Percentiles rank a stretch among this genome's conserved stretches.
phyloP scores from a whole-genome alignment of 2,113 vertebrate species.

The Tretioscincus oriximinensis region DNA sequence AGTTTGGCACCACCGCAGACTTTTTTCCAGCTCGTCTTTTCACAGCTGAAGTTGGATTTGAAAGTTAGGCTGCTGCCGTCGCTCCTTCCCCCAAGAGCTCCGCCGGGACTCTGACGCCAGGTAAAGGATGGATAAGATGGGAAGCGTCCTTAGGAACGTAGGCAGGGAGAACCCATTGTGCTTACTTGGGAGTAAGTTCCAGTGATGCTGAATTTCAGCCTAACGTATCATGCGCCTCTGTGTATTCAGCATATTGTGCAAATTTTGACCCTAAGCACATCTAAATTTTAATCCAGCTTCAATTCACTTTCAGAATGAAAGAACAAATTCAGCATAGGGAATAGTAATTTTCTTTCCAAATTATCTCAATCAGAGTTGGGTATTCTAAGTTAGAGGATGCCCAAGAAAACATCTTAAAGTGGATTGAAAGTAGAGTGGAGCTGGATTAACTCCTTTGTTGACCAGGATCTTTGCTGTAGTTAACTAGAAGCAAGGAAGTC shows the following conservation, averaged over 20 bases:
- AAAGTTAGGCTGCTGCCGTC: neutral
- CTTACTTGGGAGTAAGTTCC: neutral
- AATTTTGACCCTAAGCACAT: too few relatives aligned
- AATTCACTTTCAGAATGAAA: too few relatives aligned
- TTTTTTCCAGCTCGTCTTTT: neutral
- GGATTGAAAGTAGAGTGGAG: too few relatives aligned
- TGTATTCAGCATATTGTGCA: neutral
- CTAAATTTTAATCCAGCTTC: too few relatives aligned
- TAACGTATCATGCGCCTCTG: neutral
- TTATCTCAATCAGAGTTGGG: too few relatives aligned
- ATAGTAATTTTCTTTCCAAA: too few relatives aligned
- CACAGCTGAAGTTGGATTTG: neutral
- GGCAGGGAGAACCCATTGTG: neutral
- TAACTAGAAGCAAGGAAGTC: neutral
- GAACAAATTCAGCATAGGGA: too few relatives aligned
- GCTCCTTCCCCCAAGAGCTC: neutral
- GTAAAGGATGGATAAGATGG: conserved; percentile 37
- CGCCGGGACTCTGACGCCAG: conserved; percentile 23
- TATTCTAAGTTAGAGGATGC: too few relatives aligned
- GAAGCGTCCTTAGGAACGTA: neutral
- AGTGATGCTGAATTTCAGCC: neutral
- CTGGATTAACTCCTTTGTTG: too few relatives aligned
- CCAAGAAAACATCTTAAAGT: too few relatives aligned
- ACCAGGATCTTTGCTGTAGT: too few relatives aligned
- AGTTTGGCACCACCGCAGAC: neutral